Evolutionary conservation across 2,113 vertebrate species (phyloP), one percentile per base, ranked within the genome.

Genomic region (Boleophthalmus pectinirostris): DNA sequence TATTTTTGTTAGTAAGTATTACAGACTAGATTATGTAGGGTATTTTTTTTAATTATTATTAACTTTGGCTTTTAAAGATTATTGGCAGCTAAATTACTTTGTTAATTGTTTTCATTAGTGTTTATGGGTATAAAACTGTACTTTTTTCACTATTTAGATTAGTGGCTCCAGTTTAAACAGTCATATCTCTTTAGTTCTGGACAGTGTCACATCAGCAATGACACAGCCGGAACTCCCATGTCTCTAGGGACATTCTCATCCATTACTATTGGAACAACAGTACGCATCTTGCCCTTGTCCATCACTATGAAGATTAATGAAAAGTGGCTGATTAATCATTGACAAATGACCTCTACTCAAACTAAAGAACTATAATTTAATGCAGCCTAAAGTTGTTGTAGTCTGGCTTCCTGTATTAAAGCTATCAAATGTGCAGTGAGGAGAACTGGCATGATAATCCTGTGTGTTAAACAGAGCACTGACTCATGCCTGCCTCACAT

Each of bases 371-470:
- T 61, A 33, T n/a, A 33, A 24, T 35, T 29, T 46, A 38, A 74
- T n/a, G 61, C 69, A 69, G 57, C 20, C 9, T 25, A 66, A 29
- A 85, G 53, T 76, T 8, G 38, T 43, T 43, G 38, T 67, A 72
- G 72, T 72, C 80, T 68, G 69, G 75, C 33, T 82, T 51, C 67
- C 61, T 70, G 54, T 10, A 5, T 63, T 38, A 75, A 79, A 49
- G 71, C 79, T 24, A 66, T 79, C 51, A 58, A 46, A 68, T 73
- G 73, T 51, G 53, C 46, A 43, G 61, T 82, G 81, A 81, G 69
- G 84, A 85, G 87, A 85, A 79, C 85, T 68, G 91, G 87, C 54
- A 89, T 82, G 88, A 76, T 88, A 90, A 90, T 89, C 86, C 84
- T 3, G 8, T 47, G 68, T 85, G 66, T 68, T 66, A 75, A 66